Percentiles rank a stretch among this genome's conserved stretches.
These are phyloP conservation scores for Brachionus manjavacas DNA, from an alignment of 1,140 invertebrate genomes.

Conservation along the genomic window DNA sequence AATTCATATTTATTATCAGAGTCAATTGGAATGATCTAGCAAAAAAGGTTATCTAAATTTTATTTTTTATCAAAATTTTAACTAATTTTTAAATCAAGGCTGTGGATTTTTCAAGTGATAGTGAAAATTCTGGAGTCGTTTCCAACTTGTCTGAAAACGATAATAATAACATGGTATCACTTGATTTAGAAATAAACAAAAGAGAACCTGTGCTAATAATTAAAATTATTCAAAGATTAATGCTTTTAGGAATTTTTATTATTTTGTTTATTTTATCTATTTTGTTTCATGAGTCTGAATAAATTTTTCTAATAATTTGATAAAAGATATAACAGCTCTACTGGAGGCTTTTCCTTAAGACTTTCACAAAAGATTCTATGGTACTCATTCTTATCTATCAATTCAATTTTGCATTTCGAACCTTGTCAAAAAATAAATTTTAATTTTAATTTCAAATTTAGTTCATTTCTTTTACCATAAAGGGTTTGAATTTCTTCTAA, in stretches of 20 bases:
- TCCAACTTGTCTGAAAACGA: not conserved
- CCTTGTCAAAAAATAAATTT: not conserved
- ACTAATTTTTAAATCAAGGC: not conserved
- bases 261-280: not conserved
- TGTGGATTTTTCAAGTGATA: not conserved
- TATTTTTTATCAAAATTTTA: not conserved
- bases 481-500: not conserved
- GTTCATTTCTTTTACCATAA: not conserved
- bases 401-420: constrained; percentile 10
- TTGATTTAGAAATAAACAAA: not conserved
- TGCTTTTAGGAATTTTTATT: not conserved
- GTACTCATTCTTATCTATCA: not conserved
- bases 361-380: not conserved
- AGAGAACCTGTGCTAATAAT: not conserved
- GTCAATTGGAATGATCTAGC: not conserved
- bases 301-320: not conserved
- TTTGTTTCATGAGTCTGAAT: not conserved
- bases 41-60: not conserved
- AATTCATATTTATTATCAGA: not conserved
- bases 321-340: not conserved
- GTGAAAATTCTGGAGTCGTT: not conserved
- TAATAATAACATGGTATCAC: not conserved
- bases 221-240: not conserved
- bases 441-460: not conserved
- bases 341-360: not conserved